Conservation (phyloP, 1,140 invertebrate species). For the Stegodyphus dumicola region DNA sequence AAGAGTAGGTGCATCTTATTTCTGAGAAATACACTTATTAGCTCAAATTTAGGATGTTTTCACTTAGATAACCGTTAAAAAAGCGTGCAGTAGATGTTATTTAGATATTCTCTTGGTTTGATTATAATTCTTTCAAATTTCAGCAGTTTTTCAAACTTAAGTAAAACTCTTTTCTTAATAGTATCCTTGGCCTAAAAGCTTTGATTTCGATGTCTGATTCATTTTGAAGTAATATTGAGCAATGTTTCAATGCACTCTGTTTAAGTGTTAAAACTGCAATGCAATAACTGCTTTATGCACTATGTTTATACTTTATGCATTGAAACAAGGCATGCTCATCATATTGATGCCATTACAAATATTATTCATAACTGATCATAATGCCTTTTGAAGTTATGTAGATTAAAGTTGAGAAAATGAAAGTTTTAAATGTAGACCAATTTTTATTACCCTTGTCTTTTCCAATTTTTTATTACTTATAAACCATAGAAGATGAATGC, state of each 20-base stretch:
- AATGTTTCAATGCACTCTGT: too few species aligned
- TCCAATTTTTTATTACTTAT: conserved; percentile 7
- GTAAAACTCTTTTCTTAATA: too few species aligned
- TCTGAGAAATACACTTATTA: conserved; percentile 8
- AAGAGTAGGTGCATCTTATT: conserved; percentile 18
- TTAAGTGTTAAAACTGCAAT: not conserved
- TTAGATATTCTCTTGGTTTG: too few species aligned
- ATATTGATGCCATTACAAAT: too few species aligned
- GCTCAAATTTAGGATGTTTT: conserved; percentile 7
- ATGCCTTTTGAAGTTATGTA: too few species aligned
- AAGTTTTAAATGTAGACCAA: too few species aligned
- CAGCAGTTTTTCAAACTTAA: too few species aligned
- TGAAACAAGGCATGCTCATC: not conserved
- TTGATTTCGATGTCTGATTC: not conserved
- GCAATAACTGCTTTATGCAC: not conserved
- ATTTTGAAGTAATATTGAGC: not conserved
- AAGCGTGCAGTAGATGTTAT: too few species aligned
- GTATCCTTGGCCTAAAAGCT: not conserved
- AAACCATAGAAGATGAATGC: not conserved
- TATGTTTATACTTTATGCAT: too few species aligned
- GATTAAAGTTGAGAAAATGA: too few species aligned
- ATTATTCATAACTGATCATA: too few species aligned
- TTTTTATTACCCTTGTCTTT: not conserved
- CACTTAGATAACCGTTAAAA: not conserved
- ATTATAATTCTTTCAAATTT: too few species aligned